phyloP scores from a whole-genome alignment of 2,888 invertebrate genomes.

The Plagiodera versicolora region DNA sequence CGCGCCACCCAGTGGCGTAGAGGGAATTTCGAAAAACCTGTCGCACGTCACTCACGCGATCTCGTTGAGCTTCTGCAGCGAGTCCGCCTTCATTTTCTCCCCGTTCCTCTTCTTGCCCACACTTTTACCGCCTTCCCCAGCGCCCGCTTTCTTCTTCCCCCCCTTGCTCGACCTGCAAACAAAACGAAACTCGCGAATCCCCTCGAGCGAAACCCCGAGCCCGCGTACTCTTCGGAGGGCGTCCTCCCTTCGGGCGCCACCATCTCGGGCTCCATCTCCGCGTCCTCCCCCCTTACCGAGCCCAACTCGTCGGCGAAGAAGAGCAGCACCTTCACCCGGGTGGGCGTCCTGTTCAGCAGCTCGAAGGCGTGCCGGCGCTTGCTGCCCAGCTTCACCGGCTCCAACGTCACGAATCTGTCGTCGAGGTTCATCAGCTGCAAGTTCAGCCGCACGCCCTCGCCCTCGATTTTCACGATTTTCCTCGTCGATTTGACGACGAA shows the following conservation, averaged over 20 bases:
- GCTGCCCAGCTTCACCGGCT: slow-evolving; percentile 55
- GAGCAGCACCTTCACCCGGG: slow-evolving; percentile 59
- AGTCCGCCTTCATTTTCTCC: neutral
- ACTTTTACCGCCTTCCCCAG: neutral
- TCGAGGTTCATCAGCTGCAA: slow-evolving; percentile 48
- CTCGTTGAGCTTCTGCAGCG: neutral
- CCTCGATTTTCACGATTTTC: slow-evolving; percentile 59
- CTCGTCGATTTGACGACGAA: slow-evolving; percentile 61
- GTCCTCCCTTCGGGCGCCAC: no score
- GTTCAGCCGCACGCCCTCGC: slow-evolving; percentile 58
- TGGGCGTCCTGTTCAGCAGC: slow-evolving; percentile 63
- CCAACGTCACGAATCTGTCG: slow-evolving; percentile 54
- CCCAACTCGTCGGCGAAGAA: slow-evolving; percentile 58
- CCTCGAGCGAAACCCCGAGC: no score
- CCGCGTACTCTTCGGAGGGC: no score
- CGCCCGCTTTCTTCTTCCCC: neutral
- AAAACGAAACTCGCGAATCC: neutral
- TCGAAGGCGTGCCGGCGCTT: slow-evolving; percentile 58
- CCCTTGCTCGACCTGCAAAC: neutral
- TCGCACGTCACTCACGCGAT: neutral
- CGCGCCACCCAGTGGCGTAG: no score
- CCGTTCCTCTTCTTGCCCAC: neutral
- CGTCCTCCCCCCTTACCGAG: slow-evolving; percentile 22
- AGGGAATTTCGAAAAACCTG: no score
- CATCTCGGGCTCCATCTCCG: slow-evolving; percentile 38